These are phyloP conservation scores for Dascillus cervinus DNA, from an alignment of 2,888 invertebrate genomes.

Conservation along the genomic window DNA sequence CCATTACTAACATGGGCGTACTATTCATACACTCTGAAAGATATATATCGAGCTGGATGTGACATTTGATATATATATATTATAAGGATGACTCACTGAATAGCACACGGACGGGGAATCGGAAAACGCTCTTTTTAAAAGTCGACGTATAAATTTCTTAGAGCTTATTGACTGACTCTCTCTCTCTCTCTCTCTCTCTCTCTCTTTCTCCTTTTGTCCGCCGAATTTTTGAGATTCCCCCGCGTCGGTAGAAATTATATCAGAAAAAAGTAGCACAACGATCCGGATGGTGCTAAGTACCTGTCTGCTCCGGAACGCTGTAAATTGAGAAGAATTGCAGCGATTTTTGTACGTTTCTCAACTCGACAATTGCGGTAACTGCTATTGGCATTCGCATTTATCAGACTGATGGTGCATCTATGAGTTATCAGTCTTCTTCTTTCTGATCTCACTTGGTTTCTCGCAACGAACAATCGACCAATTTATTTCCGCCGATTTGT, in stretches of 20 bases:
- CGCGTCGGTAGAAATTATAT: too few species aligned
- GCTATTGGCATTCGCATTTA: constrained; percentile 33
- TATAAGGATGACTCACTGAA: constrained; percentile 31
- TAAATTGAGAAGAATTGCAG: constrained; percentile 29
- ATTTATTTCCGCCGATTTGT: too few species aligned
- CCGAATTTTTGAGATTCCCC: too few species aligned
- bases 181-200: too few species aligned
- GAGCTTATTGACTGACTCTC: too few species aligned
- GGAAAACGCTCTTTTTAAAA: constrained; percentile 17
- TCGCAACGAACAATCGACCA: too few species aligned
- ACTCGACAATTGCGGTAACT: constrained; percentile 27
- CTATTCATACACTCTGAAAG: too few species aligned
- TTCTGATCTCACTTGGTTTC: too few species aligned
- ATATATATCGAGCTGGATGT: constrained; percentile 30
- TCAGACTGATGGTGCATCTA: constrained; percentile 26
- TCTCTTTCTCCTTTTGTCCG: too few species aligned
- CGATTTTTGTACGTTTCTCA: constrained; percentile 27
- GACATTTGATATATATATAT: constrained; percentile 34
- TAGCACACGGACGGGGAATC: constrained; percentile 13
- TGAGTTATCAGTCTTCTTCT: constrained; percentile 27
- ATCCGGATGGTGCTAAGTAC: too few species aligned
- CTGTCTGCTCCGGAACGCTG: constrained; percentile 22
- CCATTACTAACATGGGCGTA: too few species aligned
- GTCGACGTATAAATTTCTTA: constrained; percentile 20
- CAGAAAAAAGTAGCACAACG: too few species aligned